Conservation (phyloP, 2,113 vertebrate genomes). For the Calypte anna region DNA sequence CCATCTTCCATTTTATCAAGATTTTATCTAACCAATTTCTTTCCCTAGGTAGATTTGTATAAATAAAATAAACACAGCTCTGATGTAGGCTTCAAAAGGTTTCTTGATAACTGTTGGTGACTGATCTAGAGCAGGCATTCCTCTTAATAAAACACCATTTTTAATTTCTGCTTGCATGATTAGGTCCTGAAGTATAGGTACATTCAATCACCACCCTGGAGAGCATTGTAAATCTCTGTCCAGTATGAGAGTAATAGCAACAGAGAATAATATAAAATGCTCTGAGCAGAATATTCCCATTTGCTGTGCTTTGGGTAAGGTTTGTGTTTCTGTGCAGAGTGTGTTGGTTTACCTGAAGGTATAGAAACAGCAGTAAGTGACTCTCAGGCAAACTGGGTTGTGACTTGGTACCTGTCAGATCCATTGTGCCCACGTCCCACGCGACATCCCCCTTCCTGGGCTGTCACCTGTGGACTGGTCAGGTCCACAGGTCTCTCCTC, state of each 20-base stretch:
- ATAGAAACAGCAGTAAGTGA: background rate
- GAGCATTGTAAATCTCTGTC: background rate
- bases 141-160: background rate
- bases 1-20: background rate
- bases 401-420: background rate
- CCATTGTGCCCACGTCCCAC: no score
- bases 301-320: background rate
- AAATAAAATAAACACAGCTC: background rate
- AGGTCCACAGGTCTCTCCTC: background rate
- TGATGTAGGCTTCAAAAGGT: background rate
- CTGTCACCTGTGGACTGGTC: background rate
- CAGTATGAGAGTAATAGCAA: background rate
- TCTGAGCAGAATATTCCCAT: background rate
- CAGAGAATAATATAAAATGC: background rate
- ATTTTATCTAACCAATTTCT: background rate
- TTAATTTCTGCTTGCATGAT: conserved; percentile 10
- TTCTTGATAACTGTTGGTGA: background rate
- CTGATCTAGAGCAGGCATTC: background rate
- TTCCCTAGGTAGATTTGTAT: background rate
- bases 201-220: background rate
- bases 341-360: no score
- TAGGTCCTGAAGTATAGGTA: background rate
- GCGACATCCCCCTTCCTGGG: accelerated
- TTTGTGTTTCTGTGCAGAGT: background rate
- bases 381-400: background rate